These are phyloP conservation scores for Micropoecilia bifurca DNA, from an alignment of 2,797 vertebrate genomes.

Conservation along the genomic window DNA sequence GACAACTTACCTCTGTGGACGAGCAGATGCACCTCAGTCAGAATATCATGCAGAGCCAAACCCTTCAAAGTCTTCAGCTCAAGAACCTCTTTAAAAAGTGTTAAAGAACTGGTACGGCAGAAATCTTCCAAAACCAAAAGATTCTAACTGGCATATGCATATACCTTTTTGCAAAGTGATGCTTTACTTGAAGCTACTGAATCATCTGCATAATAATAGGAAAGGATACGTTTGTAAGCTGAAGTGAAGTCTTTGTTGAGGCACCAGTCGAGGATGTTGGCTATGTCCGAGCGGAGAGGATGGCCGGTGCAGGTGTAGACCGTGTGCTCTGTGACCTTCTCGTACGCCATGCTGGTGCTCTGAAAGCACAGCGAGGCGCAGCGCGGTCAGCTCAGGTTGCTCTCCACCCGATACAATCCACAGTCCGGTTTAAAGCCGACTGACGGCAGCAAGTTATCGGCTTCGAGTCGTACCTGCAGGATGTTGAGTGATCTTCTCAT, in stretches of 20 bases:
- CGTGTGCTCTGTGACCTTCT: conserved; percentile 90
- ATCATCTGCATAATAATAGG: background rate
- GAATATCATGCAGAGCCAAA: conserved; percentile 93
- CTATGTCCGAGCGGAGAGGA: conserved; percentile 93
- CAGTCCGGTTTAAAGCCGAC: background rate
- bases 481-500: conserved; percentile 97
- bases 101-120: conserved; percentile 35
- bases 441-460: background rate
- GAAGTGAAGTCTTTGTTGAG: conserved; percentile 94
- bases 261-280: conserved; percentile 98
- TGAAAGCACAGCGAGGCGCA: conserved; percentile 60
- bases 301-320: conserved; percentile 98
- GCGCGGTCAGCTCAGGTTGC: background rate
- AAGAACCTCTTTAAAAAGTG: conserved; percentile 83
- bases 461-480: conserved; percentile 84
- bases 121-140: background rate
- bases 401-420: background rate
- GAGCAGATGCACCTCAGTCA: conserved; percentile 93
- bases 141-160: background rate
- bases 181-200: background rate
- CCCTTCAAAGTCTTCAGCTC: conserved; percentile 95
- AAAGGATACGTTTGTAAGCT: conserved; percentile 93
- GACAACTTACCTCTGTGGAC: conserved; percentile 89
- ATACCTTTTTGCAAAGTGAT: background rate
- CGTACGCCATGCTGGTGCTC: conserved; percentile 97